Evolutionary conservation across 2,797 vertebrate genomes (phyloP), one percentile per base, ranked within the genome.

Genomic region (Sebastolobus altivelis): DNA sequence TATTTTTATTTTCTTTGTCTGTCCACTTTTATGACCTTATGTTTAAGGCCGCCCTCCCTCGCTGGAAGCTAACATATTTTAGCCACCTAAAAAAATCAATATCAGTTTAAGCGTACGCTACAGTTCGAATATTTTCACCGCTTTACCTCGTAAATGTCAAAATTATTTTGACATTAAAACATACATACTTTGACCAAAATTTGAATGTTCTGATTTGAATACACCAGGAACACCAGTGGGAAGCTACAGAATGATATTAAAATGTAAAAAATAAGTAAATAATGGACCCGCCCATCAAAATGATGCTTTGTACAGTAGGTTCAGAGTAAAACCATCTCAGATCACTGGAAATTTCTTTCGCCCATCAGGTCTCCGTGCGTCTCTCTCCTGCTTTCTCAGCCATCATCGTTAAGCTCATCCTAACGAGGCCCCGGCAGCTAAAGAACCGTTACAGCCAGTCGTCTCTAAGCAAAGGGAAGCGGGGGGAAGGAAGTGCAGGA

Each of bases 351-450:
- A n/a, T 46, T 59, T 52, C 49, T 62, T 43, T 31, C 22, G 25
- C 49, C 69, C 65, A 49, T 76, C 16, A 61, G 37, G 60, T 59
- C 31, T 75, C n/a, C 18, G 12, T 31, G 27, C 12, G 46, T 37
- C 37, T 77, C 27, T 71, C 38, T 55, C 25, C 67, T 54, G 37
- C 65, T 77, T 60, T 59, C 65, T 82, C 63, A 74, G 77, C 75
- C 27, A 18, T 81, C 81, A 29, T 60, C 37, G 52, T 75, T 70
- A 82, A 55, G 22, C 1, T 16, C 18, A 1, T 71, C 62, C 33
- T 77, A 86, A 88, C 9, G 65, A 87, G 84, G 74, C 84, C 72
- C 75, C 31, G 0, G 59, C 6, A 11, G 65, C 74, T 78, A 67
- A 52, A 70, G 83, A 87, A 76, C 59, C 40, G 43, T 84, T 76